These are phyloP conservation scores for Oscheius sp. DNA, from an alignment of 2,888 invertebrate genomes.

Conservation along the genomic window DNA sequence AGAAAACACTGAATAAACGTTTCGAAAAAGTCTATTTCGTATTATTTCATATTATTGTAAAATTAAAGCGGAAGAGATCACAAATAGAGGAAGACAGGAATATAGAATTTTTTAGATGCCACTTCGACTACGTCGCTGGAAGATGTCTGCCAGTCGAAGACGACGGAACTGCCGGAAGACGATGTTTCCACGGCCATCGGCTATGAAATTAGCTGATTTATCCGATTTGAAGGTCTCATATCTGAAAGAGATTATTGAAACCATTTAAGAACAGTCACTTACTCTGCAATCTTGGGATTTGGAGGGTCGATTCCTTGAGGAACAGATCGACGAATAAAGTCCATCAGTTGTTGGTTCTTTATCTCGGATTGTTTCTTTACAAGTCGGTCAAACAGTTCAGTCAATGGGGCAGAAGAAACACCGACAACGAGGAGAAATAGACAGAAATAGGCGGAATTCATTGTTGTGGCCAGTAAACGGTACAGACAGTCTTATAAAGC, in stretches of 20 bases:
- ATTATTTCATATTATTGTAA: too few relatives aligned
- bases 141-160: slow-evolving; percentile 49
- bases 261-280: not conserved
- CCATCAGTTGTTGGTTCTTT: slow-evolving; percentile 41
- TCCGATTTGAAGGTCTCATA: slow-evolving; percentile 56
- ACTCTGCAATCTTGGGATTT: slow-evolving; percentile 50
- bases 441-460: not conserved
- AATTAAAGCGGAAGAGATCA: not conserved
- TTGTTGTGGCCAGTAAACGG: not conserved
- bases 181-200: slow-evolving; percentile 46
- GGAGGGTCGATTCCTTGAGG: slow-evolving; percentile 50
- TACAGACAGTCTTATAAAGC: slow-evolving; percentile 1
- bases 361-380: slow-evolving; percentile 44
- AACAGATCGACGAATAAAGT: slow-evolving; percentile 45
- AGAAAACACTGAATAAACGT: too few relatives aligned
- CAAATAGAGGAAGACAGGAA: not conserved
- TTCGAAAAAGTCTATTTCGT: too few relatives aligned
- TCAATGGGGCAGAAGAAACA: slow-evolving; percentile 1
- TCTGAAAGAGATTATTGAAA: slow-evolving; percentile 35
- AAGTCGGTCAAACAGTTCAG: slow-evolving; percentile 40
- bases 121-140: slow-evolving; percentile 13
- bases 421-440: not conserved
- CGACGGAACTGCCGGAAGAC: slow-evolving; percentile 51
- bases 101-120: slow-evolving; percentile 2
- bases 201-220: slow-evolving; percentile 51